phyloP scores from a whole-genome alignment of 1,140 invertebrate genomes.

The Scaptodrosophila lebanonensis region DNA sequence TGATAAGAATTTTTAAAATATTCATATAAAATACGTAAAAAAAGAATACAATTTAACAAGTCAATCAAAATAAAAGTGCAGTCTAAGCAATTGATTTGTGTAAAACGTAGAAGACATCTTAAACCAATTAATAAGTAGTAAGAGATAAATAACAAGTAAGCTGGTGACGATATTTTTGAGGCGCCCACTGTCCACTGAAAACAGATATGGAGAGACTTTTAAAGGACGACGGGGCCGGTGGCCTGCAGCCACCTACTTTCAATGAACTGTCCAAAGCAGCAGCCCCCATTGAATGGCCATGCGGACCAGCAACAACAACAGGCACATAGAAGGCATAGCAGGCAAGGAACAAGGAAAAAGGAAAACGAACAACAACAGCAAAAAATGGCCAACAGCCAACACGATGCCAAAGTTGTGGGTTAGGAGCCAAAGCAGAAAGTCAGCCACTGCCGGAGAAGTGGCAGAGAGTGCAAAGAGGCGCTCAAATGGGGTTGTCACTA shows the following conservation, averaged over 20 bases:
- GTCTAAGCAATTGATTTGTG: no score
- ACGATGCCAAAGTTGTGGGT: constrained; percentile 38
- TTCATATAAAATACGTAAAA: no score
- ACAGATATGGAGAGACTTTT: background rate
- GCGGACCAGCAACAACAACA: constrained; percentile 2
- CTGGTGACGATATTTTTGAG: no score
- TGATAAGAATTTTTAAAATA: no score
- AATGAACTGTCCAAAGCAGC: constrained; percentile 57
- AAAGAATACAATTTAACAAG: no score
- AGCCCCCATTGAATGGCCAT: background rate
- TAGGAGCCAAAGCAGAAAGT: constrained; percentile 42
- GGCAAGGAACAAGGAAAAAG: background rate
- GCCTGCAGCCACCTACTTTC: constrained; percentile 37
- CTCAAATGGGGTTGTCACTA: constrained; percentile 77
- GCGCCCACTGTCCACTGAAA: background rate
- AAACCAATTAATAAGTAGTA: no score
- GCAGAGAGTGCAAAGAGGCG: constrained; percentile 69
- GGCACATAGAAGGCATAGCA: constrained; percentile 18
- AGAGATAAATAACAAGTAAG: no score
- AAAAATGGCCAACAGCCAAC: constrained; percentile 36
- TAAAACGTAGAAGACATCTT: no score
- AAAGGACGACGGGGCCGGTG: background rate
- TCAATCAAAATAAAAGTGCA: no score
- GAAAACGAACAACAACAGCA: constrained; percentile 9
- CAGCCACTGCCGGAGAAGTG: background rate